Evolutionary conservation across 2,888 invertebrate species (phyloP).

Genomic region (Chromoteleia sp.): DNA sequence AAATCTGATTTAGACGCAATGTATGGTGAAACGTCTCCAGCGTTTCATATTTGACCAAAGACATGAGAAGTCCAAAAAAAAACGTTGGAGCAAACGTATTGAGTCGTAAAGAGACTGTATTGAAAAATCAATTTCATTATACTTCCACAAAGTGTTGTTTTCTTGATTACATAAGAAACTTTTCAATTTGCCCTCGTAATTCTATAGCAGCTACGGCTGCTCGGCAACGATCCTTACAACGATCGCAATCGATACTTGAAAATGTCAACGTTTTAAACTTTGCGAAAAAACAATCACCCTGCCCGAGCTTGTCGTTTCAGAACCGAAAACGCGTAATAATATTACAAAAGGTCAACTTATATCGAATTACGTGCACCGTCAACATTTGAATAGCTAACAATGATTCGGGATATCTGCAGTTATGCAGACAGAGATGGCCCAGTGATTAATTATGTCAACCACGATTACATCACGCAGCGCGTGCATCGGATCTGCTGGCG

Average conservation of each 20-base stretch:
- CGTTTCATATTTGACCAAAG: too few species aligned
- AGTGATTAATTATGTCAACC: slow-evolving; percentile 83
- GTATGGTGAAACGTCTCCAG: too few species aligned
- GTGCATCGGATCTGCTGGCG: slow-evolving; percentile 67
- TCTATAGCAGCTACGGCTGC: too few species aligned
- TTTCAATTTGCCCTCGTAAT: too few species aligned
- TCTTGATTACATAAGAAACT: too few species aligned
- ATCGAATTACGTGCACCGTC: slow-evolving; percentile 60
- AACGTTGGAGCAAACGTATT: too few species aligned
- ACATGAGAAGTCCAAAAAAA: too few species aligned
- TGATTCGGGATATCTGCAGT: slow-evolving; percentile 50
- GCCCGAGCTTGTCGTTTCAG: neutral
- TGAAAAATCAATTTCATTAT: too few species aligned
- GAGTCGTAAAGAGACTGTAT: too few species aligned
- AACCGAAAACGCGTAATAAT: slow-evolving; percentile 26
- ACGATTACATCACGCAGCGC: slow-evolving; percentile 80
- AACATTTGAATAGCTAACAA: slow-evolving; percentile 63
- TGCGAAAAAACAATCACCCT: neutral
- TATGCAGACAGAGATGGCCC: slow-evolving; percentile 74
- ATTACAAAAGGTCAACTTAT: slow-evolving; percentile 55
- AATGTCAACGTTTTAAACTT: neutral
- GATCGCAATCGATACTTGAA: neutral
- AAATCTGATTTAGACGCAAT: too few species aligned
- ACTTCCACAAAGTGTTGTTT: too few species aligned
- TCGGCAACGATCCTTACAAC: neutral